Percentiles rank a stretch among this genome's conserved stretches.
Evolutionary conservation across 2,888 invertebrate species (phyloP).

Genomic region (Dasysyrphus tricinctus): DNA sequence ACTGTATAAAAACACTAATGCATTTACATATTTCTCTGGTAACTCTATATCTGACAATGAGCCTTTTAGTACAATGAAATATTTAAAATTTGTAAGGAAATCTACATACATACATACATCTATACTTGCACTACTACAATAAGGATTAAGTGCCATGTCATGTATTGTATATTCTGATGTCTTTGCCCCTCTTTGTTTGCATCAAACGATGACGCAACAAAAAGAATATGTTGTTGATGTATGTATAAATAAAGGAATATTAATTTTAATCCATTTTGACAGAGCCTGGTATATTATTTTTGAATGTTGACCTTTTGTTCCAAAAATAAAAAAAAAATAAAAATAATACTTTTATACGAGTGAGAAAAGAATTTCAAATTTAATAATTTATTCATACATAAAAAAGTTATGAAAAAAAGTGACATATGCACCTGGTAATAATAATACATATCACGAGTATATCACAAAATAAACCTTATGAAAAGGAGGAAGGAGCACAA

Average conservation of each 20-base stretch:
- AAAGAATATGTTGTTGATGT: not conserved
- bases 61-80: not conserved
- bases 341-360: not conserved
- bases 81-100: conserved; percentile 12
- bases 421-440: too few relatives aligned
- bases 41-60: not conserved
- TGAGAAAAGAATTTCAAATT: not conserved
- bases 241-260: not conserved
- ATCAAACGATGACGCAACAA: not conserved
- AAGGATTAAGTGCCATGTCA: conserved; percentile 18
- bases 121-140: not conserved
- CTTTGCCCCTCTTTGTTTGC: not conserved
- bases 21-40: not conserved
- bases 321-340: not conserved
- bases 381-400: too few relatives aligned
- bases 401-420: too few relatives aligned
- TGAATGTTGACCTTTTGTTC: not conserved
- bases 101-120: not conserved
- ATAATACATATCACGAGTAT: too few relatives aligned
- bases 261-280: conserved; percentile 22
- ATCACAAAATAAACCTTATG: too few relatives aligned
- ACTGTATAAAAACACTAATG: too few relatives aligned
- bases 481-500: too few relatives aligned
- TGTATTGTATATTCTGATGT: not conserved
- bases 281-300: not conserved